A percentile compares a stretch with the other conserved stretches of the same genome.
Conservation (phyloP, 2,113 vertebrate genomes). For the Xenus cinereus region DNA sequence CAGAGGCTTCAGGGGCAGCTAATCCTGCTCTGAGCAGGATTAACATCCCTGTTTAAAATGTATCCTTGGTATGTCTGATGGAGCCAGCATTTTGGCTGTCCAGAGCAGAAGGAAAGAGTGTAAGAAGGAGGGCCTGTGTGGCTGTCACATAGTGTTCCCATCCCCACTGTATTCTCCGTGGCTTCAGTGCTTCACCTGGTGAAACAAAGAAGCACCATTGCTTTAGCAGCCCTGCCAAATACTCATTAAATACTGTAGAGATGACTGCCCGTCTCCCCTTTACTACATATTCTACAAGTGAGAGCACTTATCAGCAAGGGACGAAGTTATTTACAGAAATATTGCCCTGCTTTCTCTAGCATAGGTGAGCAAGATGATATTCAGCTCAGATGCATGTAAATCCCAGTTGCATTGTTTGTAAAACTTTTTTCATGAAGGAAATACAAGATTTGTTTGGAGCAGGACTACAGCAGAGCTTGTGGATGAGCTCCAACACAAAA, state of each 20-base stretch:
- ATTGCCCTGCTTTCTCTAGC: not conserved
- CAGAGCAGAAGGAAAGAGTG: not conserved
- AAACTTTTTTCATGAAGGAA: not conserved
- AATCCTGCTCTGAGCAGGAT: slow-evolving; percentile 57
- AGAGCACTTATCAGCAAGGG: not conserved
- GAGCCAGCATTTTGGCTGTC: not conserved
- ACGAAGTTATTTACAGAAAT: not conserved
- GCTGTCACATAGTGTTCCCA: not conserved
- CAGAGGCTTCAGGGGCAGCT: slow-evolving; percentile 48
- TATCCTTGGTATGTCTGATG: not conserved
- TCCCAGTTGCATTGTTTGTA: not conserved
- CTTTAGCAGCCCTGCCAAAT: not conserved
- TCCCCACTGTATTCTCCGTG: not conserved
- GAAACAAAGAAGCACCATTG: not conserved
- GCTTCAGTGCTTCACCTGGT: not conserved
- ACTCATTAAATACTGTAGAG: not conserved
- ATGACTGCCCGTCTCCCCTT: not conserved
- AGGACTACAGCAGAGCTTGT: not conserved
- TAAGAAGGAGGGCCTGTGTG: not conserved
- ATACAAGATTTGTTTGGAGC: not conserved
- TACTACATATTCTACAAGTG: not conserved
- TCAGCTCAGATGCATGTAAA: not conserved
- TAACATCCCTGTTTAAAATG: slow-evolving; percentile 35
- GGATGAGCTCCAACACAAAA: not conserved
- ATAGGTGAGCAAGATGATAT: not conserved